Base-by-base conservation (phyloP, 2,113 vertebrate genomes). In the Oxyura jamaicensis region DNA sequence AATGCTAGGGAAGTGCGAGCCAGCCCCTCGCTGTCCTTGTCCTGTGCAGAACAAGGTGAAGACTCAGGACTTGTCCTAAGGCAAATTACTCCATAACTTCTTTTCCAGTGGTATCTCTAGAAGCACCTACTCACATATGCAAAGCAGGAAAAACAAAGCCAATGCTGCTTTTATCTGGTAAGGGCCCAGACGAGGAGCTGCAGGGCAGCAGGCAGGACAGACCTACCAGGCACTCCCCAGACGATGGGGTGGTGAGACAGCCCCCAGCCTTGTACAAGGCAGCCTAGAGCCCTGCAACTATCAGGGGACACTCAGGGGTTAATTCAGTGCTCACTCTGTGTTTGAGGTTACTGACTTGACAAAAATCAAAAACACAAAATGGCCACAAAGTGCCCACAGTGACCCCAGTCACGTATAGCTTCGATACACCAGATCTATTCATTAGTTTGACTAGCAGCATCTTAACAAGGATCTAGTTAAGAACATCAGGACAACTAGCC, bases 311-410 rank as follows among this genome's bases (percentile, higher is more conserved):
- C 18, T 48, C 58, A 67, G 50, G 26, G 29, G 59, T 82, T 82
- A 65, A 26, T 36, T 16, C 14, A 58, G 31, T 52, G 50, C 80
- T 59, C 4, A 1, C 77, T 72, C 41, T 91, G 58, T 74, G 33
- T 95, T 92, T 92, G 81, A 75, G 39, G 35, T 39, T 63, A 66
- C 71, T 92, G 94, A 93, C 56, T 86, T 63, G 85, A 90, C 15
- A 62, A n/a, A 62, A 83, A 87, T 33, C 29, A 87, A 63, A 59
- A 91, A 6, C 78, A 58, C 10, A 46, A 65, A 65, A 39, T 2
- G 23, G 63, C 71, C 88, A 90, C 75, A 56, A 68, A 42, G 44
- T 39, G 55, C 86, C 53, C 84, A 96, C 62, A 33, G 66, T 62
- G 83, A 95, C 77, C 80, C 39, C 6, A 42, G 46, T 23, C 36